Base-by-base conservation (phyloP, 2,888 invertebrate species). In the Callyntrura guangdongensis region DNA sequence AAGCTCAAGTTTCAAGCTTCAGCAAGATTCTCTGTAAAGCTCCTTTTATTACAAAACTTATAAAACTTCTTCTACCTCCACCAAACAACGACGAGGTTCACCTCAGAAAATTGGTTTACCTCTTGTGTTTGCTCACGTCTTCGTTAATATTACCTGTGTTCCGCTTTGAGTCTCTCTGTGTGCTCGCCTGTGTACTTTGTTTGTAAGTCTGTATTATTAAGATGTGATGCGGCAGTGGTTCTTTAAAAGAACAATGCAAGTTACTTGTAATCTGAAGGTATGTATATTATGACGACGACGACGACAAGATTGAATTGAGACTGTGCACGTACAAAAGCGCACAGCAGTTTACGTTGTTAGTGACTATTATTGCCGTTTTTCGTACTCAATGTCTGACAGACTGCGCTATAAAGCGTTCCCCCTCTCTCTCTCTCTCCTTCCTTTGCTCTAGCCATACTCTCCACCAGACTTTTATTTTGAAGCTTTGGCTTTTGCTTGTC, bases 61-160 rank as follows among this genome's bases (percentile, higher is more conserved):
- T 17, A 56, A 56, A 11, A 2, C 59, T 59, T 59, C 22, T 74
- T 14, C 20, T 17, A 36, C 36, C 36, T 36, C 36, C 36, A 36
- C 36, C 81, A 81, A 27, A 27, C 59, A 81, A n/a, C 12, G 9
- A 56, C 27, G 36, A 77, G 47, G 47, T 17, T 86, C 77, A 77
- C 86, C 86, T 77, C 86, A 64, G 61, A 86, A 86, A 77, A 8
- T 77, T 77, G 64, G 86, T 77, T 86, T 77, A 14, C 69, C 56
- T 67, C 53, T 27, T 72, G 14, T 81, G 69, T 72, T 86, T 86
- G 64, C 74, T 64, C 47, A 45, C 27, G 20, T 77, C 81, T 56
- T 17, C 27, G 20, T 45, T 59, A 69, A n/a, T 53, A 67, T 47
- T 69, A 84, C 84, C 84, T 84, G 84, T 53, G 36, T 77, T 11